Base-by-base conservation (phyloP, 2,888 invertebrate species). In the Eilema caniola region DNA sequence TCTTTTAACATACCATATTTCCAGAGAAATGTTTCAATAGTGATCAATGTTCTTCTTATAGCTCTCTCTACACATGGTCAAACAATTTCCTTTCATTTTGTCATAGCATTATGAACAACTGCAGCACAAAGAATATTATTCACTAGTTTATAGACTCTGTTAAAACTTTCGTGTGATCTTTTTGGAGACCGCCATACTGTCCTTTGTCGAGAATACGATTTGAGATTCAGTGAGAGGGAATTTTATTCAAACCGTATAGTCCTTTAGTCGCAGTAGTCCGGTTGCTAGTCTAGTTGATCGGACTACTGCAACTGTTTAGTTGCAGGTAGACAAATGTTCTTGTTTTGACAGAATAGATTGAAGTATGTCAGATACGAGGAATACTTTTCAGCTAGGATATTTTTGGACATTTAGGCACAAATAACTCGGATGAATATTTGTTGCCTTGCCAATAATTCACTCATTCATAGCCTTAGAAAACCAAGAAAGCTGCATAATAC, bases 181-280 rank as follows among this genome's bases (percentile, higher is more conserved):
- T 53, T 53, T 53, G 20, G 16, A 53, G n/a, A 53, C 20, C n/a
- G 53, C 10, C 53, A n/a, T 53, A 53, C n/a, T 53, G 53, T 53
- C 53, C 53, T 53, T 53, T 53, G 53, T 20, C 53, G n/a, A n/a
- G 53, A 53, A n/a, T n/a, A 53, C n/a, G 53, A 53, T 53, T 53
- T 53, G 53, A n/a, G 53, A 53, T 53, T 53, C 53, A 53, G 20
- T n/a, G n/a, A 8, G 53, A 53, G n/a, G n/a, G 10, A 53, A 53
- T 53, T 53, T 53, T 53, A 53, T 53, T n/a, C 53, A 53, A 53
- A 10, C 53, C n/a, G 20, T n/a, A n/a, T n/a, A n/a, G n/a, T n/a
- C n/a, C n/a, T n/a, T n/a, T n/a, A n/a, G n/a, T n/a, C n/a, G n/a
- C n/a, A n/a, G n/a, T n/a, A n/a, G n/a, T n/a, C n/a, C n/a, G n/a